Conservation (phyloP, 2,113 vertebrate species). For the Sminthopsis crassicaudata region DNA sequence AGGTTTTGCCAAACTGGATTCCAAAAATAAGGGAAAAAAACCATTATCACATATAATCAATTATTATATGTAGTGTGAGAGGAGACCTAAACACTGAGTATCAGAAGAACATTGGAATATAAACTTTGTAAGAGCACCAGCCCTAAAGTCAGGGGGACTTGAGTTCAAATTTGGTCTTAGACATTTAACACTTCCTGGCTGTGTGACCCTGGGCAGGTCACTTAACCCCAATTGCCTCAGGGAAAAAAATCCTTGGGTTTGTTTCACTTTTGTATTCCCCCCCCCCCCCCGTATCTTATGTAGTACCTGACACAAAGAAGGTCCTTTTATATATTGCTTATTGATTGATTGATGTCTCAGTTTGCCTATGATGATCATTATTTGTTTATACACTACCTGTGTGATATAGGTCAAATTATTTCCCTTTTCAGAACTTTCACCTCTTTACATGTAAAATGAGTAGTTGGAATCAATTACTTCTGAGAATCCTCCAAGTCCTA, state of each 20-base stretch:
- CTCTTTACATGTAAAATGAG: not conserved
- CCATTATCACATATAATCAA: not conserved
- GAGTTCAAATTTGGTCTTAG: no score
- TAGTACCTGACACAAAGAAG: not conserved
- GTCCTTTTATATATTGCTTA: not conserved
- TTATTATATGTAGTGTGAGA: conserved; percentile 15
- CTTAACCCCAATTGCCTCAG: no score
- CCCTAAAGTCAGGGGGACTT: no score
- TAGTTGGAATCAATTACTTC: not conserved
- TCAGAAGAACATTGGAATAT: not conserved
- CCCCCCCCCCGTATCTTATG: not conserved
- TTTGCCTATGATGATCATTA: not conserved
- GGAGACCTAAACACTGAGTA: not conserved
- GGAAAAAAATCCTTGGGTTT: no score
- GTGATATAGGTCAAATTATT: not conserved
- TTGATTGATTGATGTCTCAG: not conserved
- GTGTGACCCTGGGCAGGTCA: no score
- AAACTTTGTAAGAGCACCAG: not conserved
- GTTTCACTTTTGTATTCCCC: not conserved
- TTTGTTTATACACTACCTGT: not conserved
- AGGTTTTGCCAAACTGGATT: not conserved
- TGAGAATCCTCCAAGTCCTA: not conserved
- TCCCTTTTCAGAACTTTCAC: not conserved
- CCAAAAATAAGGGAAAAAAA: not conserved
- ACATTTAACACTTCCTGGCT: no score